A percentile compares a stretch with the other conserved stretches of the same genome.
Evolutionary conservation across 2,797 vertebrate species (phyloP).

Genomic region (Threskiornis aethiopicus): DNA sequence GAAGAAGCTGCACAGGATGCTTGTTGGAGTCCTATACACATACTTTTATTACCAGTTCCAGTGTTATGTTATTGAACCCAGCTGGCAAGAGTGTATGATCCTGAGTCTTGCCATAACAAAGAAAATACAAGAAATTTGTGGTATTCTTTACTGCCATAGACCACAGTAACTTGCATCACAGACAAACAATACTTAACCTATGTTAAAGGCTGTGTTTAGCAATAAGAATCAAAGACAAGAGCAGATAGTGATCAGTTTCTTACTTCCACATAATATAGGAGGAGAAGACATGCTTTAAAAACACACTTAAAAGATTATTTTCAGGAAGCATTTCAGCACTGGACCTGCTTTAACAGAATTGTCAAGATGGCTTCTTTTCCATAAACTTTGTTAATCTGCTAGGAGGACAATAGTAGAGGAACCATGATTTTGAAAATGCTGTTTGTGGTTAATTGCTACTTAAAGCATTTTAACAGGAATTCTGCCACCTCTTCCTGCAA

Average conservation of each 20-base stretch:
- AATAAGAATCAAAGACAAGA: background rate
- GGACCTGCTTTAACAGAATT: background rate
- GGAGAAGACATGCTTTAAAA: background rate
- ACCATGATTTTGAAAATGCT: conserved; percentile 8
- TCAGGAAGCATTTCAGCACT: background rate
- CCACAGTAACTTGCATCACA: background rate
- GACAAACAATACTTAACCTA: background rate
- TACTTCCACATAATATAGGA: background rate
- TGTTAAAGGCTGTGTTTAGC: background rate
- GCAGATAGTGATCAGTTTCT: background rate
- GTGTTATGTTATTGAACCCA: background rate
- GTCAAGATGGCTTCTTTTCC: background rate
- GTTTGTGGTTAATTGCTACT: conserved; percentile 37
- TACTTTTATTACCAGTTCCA: background rate
- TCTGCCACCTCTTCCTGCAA: conserved; percentile 14
- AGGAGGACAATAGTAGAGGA: background rate
- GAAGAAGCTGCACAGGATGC: background rate
- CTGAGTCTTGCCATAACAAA: background rate
- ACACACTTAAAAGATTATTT: background rate
- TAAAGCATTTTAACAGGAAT: conserved; percentile 39
- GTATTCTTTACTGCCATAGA: background rate
- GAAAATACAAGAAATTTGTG: background rate
- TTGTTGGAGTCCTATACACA: background rate
- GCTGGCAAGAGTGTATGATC: background rate
- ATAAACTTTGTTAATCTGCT: background rate